Evolutionary conservation across 2,113 vertebrate species (phyloP).

Genomic region (Plestiodon gilberti): DNA sequence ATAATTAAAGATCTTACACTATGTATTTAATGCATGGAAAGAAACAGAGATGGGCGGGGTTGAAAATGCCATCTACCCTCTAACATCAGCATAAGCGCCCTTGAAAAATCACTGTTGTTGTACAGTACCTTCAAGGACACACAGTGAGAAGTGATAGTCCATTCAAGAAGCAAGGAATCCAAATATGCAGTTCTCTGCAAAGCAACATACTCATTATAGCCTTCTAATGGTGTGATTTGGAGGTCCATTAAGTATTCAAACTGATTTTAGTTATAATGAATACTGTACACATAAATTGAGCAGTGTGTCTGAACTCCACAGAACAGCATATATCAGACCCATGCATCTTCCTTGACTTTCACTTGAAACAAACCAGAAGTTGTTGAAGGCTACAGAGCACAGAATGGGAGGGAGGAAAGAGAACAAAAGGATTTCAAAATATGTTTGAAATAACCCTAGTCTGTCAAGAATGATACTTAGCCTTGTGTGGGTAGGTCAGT

Average conservation of each 20-base stretch:
- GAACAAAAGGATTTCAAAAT: constrained; percentile 29
- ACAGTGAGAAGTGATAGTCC: background rate
- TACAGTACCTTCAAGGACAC: background rate
- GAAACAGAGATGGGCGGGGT: background rate
- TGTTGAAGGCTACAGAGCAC: background rate
- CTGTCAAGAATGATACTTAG: constrained; percentile 32
- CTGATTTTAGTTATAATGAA: background rate
- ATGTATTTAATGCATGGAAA: background rate
- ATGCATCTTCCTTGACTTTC: background rate
- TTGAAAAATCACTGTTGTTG: background rate
- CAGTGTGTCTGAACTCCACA: background rate
- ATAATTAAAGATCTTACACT: background rate
- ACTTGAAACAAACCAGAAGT: background rate
- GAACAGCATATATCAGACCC: background rate
- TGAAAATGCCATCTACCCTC: background rate
- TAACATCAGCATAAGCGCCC: background rate
- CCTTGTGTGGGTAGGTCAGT: constrained; percentile 12
- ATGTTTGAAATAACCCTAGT: constrained; percentile 29
- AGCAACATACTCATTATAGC: background rate
- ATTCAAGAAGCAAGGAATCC: background rate
- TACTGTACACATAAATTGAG: background rate
- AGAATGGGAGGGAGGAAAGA: constrained; percentile 9
- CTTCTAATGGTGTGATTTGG: background rate
- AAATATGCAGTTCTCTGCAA: background rate
- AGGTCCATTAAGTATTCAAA: background rate